A percentile compares a stretch with the other conserved stretches of the same genome.
Evolutionary conservation across 2,888 invertebrate species (phyloP).

Genomic region (Pristionchus mayeri): DNA sequence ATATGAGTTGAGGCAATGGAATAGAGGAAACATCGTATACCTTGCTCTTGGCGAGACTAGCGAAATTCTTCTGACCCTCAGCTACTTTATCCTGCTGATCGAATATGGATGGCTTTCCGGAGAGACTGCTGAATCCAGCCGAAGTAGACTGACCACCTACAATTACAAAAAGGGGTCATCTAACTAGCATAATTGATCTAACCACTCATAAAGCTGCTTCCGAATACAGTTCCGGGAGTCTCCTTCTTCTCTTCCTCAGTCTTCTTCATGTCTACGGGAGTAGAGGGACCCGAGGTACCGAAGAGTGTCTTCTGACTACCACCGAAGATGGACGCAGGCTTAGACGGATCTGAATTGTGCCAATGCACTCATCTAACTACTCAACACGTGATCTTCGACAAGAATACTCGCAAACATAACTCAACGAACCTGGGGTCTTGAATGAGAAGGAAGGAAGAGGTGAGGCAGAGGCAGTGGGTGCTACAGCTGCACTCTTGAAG

Average conservation of each 20-base stretch:
- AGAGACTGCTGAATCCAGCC: background rate
- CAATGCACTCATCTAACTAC: background rate
- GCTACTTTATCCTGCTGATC: slow-evolving; percentile 51
- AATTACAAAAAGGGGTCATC: background rate
- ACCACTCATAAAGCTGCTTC: slow-evolving; percentile 42
- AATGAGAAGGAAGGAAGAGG: slow-evolving; percentile 44
- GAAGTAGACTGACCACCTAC: background rate
- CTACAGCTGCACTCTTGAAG: slow-evolving; percentile 41
- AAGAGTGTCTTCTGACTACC: slow-evolving; percentile 49
- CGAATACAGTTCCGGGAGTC: slow-evolving; percentile 32
- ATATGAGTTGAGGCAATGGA: background rate
- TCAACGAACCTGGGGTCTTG: slow-evolving; percentile 43
- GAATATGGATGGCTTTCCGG: slow-evolving; percentile 39
- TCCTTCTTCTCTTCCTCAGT: slow-evolving; percentile 52
- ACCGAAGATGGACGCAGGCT: slow-evolving; percentile 40
- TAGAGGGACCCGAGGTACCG: slow-evolving; percentile 49
- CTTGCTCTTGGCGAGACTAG: slow-evolving; percentile 56
- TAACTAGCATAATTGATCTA: background rate
- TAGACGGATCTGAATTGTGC: slow-evolving; percentile 19
- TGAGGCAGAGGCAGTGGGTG: slow-evolving; percentile 33
- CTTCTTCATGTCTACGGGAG: slow-evolving; percentile 50
- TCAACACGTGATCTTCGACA: background rate
- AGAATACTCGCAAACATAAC: background rate
- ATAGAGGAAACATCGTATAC: slow-evolving; percentile 38
- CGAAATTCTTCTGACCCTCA: slow-evolving; percentile 60